Percentiles rank a stretch among this genome's conserved stretches.
phyloP scores from a whole-genome alignment of 2,888 invertebrate species.

The Dasypogon diadema region DNA sequence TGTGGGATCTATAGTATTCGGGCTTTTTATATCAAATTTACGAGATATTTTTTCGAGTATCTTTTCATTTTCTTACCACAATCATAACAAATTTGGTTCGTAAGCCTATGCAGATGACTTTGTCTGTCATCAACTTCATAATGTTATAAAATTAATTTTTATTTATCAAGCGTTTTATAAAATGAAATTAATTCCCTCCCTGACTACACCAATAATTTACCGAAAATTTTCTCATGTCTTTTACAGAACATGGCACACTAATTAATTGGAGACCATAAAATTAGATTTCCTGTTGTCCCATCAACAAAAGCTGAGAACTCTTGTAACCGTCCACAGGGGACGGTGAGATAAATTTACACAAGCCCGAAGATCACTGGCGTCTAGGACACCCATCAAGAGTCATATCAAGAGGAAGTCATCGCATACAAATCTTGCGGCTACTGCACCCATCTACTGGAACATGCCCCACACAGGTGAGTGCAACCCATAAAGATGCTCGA shows the following conservation, averaged over 20 bases:
- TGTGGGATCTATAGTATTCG: no score
- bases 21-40: no score
- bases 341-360: background rate
- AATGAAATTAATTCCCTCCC: no score
- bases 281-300: conserved; percentile 28
- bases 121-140: no score
- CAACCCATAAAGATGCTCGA: background rate
- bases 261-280: conserved; percentile 44
- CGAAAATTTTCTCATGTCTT: conserved; percentile 21
- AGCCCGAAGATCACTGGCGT: conserved; percentile 19
- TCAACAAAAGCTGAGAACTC: background rate
- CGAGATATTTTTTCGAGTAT: no score
- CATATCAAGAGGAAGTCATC: conserved; percentile 38
- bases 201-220: conserved; percentile 31
- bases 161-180: no score
- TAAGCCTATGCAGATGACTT: no score
- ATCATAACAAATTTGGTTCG: no score
- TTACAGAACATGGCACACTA: conserved; percentile 47
- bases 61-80: no score
- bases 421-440: conserved; percentile 20
- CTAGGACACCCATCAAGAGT: conserved; percentile 43
- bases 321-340: background rate
- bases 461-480: conserved; percentile 46
- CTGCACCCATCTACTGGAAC: conserved; percentile 23
- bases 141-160: no score